Percentiles rank a stretch among this genome's conserved stretches.
These are phyloP conservation scores for Heliconius hortense DNA, from an alignment of 2,888 invertebrate species.

Conservation along the genomic window DNA sequence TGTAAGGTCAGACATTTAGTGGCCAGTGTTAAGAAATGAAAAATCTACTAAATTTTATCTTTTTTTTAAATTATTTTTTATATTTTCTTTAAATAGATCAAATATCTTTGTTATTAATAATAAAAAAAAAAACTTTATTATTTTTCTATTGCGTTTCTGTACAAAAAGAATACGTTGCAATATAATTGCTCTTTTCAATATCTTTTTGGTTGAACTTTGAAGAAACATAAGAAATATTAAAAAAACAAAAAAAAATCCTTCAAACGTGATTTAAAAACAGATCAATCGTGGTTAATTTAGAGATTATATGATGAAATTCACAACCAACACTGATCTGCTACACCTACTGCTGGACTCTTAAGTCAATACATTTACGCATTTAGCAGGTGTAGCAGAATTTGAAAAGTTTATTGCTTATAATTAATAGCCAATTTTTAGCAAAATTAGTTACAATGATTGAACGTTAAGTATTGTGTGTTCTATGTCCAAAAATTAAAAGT, in stretches of 20 bases:
- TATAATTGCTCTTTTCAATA: background rate
- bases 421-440: too few relatives aligned
- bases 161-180: background rate
- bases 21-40: conserved; percentile 49
- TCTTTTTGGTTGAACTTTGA: background rate
- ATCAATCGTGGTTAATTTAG: too few relatives aligned
- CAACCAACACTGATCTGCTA: background rate
- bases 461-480: background rate
- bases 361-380: too few relatives aligned
- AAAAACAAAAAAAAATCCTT: too few relatives aligned
- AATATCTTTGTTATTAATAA: background rate
- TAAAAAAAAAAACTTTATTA: background rate
- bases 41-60: conserved; percentile 46
- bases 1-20: conserved; percentile 56
- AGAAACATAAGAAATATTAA: background rate
- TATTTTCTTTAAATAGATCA: background rate
- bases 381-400: too few relatives aligned
- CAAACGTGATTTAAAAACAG: too few relatives aligned
- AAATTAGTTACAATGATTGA: background rate
- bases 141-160: background rate
- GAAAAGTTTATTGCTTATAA: too few relatives aligned
- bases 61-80: conserved; percentile 6
- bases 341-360: background rate
- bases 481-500: conserved; percentile 9
- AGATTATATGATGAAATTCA: background rate